These are phyloP conservation scores for Euura saliciscinereae DNA, from an alignment of 1,140 invertebrate species.

Conservation along the genomic window DNA sequence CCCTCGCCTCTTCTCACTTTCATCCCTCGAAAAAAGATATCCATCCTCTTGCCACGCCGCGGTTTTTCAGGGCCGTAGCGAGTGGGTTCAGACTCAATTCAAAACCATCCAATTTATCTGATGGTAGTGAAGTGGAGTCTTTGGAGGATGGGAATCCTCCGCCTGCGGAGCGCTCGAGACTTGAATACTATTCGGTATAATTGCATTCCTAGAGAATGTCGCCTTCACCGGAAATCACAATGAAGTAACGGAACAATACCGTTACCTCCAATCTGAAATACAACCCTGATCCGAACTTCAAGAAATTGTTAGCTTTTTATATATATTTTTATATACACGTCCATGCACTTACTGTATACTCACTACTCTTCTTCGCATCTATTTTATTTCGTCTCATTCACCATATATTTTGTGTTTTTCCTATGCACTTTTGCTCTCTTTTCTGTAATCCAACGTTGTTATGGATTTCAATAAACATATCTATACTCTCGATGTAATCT, in stretches of 20 bases:
- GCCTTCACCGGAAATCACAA: background rate
- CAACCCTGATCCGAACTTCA: too few relatives aligned
- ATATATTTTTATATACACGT: too few relatives aligned
- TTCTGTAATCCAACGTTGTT: too few relatives aligned
- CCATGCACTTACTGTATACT: too few relatives aligned
- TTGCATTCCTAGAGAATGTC: background rate
- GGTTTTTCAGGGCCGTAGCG: background rate
- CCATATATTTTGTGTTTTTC: too few relatives aligned
- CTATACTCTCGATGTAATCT: too few relatives aligned
- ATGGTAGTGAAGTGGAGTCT: background rate
- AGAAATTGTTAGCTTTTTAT: too few relatives aligned
- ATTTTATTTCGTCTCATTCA: too few relatives aligned
- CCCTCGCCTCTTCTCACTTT: background rate
- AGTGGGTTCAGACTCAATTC: background rate
- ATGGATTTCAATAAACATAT: too few relatives aligned
- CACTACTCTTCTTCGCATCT: too few relatives aligned
- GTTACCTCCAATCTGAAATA: background rate
- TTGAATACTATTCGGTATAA: background rate
- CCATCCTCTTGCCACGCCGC: background rate
- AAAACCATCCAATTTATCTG: constrained; percentile 5
- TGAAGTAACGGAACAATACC: background rate
- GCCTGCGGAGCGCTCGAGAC: background rate
- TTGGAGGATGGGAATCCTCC: background rate
- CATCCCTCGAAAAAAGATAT: constrained; percentile 5
- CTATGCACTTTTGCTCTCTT: too few relatives aligned